Percentiles rank a stretch among this genome's conserved stretches.
phyloP scores from a whole-genome alignment of 2,113 vertebrate genomes.

The human region DNA sequence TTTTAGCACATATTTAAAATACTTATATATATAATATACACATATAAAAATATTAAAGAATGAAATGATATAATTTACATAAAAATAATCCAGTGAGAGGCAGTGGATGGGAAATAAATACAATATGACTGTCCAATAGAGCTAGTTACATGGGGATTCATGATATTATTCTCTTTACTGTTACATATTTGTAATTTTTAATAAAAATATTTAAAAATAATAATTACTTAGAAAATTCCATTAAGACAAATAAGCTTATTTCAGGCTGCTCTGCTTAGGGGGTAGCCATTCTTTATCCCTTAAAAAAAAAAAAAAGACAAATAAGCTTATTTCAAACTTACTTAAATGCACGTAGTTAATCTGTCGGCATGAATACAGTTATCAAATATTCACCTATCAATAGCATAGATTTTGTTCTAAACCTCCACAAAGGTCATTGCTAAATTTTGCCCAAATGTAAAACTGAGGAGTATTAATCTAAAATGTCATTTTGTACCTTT shows the following conservation, averaged over 20 bases:
- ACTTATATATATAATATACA: background rate
- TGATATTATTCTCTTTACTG: background rate
- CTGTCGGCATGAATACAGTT: background rate
- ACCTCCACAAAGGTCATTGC: background rate
- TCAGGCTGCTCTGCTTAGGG: background rate
- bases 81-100: background rate
- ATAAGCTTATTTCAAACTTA: background rate
- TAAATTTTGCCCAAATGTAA: slow-evolving; percentile 28
- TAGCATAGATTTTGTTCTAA: background rate
- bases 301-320: background rate
- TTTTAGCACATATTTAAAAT: background rate
- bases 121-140: background rate
- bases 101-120: background rate
- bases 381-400: background rate
- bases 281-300: too few species aligned
- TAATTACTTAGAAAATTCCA: background rate
- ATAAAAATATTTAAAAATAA: background rate
- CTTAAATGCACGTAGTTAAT: background rate
- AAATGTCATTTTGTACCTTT: background rate
- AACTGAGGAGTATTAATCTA: background rate
- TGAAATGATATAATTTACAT: background rate
- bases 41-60: background rate
- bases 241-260: background rate
- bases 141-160: background rate
- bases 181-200: background rate